Evolutionary conservation across 2,113 vertebrate genomes (phyloP).

Genomic region (western clawed frog (Xenopus tropicalis)): UCB_Xtro_10.0 CM004448.2:68637001-68637500

Average conservation of each 20-base stretch:
- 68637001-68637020: no score
- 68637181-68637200: constrained; percentile 6
- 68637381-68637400: constrained; percentile 96
- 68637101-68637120: no score
- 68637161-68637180: no score
- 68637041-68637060: no score
- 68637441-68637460: constrained; percentile 85
- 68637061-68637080: no score
- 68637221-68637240: constrained; percentile 37
- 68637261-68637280: constrained; percentile 64
- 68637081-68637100: no score
- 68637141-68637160: no score
- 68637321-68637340: constrained; percentile 78
- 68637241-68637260: constrained; percentile 53
- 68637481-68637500: constrained; percentile 61
- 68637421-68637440: constrained; percentile 90
- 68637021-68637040: no score
- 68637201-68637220: constrained; percentile 35
- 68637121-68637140: no score
- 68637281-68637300: constrained; percentile 87
- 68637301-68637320: constrained; percentile 82
- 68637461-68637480: constrained; percentile 58
- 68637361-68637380: constrained; percentile 87
- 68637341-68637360: constrained; percentile 93
- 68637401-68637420: constrained; percentile 98